These are phyloP conservation scores for Ridgeia piscesae DNA, from an alignment of 1,140 invertebrate species.

Conservation along the genomic window DNA sequence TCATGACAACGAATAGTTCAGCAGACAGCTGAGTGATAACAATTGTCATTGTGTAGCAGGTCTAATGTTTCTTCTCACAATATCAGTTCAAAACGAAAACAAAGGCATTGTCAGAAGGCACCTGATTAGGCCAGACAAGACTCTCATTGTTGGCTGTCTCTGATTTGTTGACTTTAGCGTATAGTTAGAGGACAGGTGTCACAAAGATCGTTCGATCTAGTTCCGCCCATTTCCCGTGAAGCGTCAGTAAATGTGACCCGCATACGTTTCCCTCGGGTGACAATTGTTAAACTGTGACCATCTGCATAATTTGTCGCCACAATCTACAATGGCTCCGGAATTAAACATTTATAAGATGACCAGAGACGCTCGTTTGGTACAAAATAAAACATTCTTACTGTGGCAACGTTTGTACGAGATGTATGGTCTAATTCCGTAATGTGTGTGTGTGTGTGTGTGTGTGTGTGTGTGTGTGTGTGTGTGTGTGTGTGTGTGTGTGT, in stretches of 20 bases:
- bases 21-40: too few species aligned
- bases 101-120: too few species aligned
- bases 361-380: too few species aligned
- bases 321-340: background rate
- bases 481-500: background rate
- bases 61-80: too few species aligned
- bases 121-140: background rate
- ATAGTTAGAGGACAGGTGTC: background rate
- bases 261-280: background rate
- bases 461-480: too few species aligned
- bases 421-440: background rate
- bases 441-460: background rate
- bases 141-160: background rate
- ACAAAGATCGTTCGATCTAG: background rate
- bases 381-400: background rate
- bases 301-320: background rate
- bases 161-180: background rate
- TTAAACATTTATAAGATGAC: background rate
- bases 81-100: too few species aligned
- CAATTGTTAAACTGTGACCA: background rate
- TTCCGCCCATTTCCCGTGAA: conserved; percentile 69
- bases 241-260: conserved; percentile 75
- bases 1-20: too few species aligned
- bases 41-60: too few species aligned
- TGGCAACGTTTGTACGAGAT: background rate